Evolutionary conservation across 2,113 vertebrate species (phyloP).

Genomic region (Tricholaema leucomelas): DNA sequence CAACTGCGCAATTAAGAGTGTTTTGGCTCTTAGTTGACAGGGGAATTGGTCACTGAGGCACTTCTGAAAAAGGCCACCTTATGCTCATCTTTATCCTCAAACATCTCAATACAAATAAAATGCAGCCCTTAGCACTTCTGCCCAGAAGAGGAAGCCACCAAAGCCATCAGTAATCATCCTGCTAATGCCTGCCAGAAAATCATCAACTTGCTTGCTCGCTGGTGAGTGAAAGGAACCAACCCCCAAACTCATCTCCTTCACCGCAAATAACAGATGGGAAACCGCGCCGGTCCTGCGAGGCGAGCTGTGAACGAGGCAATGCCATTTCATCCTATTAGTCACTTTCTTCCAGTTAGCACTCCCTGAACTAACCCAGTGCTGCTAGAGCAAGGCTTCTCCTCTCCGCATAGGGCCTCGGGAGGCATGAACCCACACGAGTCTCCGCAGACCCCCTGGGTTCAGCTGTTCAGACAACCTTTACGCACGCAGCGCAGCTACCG

Average conservation of each 20-base stretch:
- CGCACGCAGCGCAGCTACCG: neutral
- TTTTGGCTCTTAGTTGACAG: neutral
- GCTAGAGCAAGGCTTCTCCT: neutral
- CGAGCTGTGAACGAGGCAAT: neutral
- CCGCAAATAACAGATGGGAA: slow-evolving; percentile 62
- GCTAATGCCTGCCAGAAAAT: slow-evolving; percentile 35
- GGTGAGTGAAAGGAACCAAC: slow-evolving; percentile 31
- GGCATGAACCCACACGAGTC: neutral
- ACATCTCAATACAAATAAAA: slow-evolving; percentile 39
- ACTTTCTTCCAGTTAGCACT: neutral
- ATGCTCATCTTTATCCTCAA: slow-evolving; percentile 35
- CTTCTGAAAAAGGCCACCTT: slow-evolving; percentile 42
- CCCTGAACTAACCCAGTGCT: neutral
- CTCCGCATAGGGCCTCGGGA: neutral
- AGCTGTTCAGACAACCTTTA: accelerated
- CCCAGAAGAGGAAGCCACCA: slow-evolving; percentile 21
- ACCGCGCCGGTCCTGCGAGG: neutral
- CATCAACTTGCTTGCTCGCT: slow-evolving; percentile 41
- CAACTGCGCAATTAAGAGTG: neutral
- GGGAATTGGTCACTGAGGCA: neutral
- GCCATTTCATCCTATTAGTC: slow-evolving; percentile 51
- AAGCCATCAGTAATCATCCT: slow-evolving; percentile 6
- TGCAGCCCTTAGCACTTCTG: neutral
- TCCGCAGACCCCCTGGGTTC: neutral
- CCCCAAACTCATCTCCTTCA: slow-evolving; percentile 28